These are phyloP conservation scores for Lepus europaeus DNA, from an alignment of 2,113 vertebrate genomes.

Conservation along the genomic window DNA sequence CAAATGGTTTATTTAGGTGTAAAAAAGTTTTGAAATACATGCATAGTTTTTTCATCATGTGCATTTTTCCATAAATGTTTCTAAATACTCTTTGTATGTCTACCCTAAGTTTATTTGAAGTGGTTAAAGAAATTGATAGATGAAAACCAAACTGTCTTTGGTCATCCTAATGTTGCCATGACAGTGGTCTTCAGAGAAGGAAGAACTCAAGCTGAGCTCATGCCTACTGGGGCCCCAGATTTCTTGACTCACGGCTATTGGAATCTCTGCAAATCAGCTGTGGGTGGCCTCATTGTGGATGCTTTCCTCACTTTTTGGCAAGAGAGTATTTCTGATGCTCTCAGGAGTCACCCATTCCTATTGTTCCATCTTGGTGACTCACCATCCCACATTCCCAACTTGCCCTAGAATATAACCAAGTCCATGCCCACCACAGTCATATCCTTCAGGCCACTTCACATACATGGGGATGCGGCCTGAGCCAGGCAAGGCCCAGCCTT, in stretches of 20 bases:
- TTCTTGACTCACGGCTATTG: neutral
- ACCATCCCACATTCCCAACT: neutral
- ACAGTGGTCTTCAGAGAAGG: neutral
- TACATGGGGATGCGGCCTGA: neutral
- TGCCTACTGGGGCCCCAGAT: neutral
- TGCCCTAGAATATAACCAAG: neutral
- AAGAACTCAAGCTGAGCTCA: neutral
- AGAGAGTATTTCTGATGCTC: neutral
- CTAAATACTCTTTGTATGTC: too few species aligned
- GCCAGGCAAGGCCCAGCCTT: neutral
- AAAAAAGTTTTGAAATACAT: too few species aligned
- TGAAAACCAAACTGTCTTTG: neutral
- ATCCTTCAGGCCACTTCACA: neutral
- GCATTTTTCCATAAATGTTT: too few species aligned
- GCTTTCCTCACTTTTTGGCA: neutral
- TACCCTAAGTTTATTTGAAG: neutral
- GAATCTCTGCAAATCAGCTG: too few species aligned
- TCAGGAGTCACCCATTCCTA: neutral
- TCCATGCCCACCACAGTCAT: neutral
- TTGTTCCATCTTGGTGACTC: neutral
- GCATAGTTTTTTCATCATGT: too few species aligned
- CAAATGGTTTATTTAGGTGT: too few species aligned
- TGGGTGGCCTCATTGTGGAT: neutral
- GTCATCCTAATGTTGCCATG: neutral
- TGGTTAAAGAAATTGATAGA: neutral